These are phyloP conservation scores for Hypothenemus hampei DNA, from an alignment of 1,140 invertebrate genomes.

Conservation along the genomic window DNA sequence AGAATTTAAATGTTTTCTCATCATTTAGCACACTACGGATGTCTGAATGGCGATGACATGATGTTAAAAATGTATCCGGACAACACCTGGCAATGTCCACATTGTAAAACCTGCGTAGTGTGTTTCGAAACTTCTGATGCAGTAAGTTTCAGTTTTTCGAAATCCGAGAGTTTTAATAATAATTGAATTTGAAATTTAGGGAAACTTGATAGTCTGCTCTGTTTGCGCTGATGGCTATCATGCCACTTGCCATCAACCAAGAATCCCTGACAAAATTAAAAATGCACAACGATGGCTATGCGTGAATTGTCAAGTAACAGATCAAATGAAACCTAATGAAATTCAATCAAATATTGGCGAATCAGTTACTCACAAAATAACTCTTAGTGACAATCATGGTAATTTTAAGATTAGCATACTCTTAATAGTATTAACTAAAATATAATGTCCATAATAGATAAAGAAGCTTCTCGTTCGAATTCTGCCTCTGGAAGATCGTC, in stretches of 20 bases:
- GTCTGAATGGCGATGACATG: slow-evolving; percentile 58
- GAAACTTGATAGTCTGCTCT: slow-evolving; percentile 68
- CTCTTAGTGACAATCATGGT: slow-evolving; percentile 14
- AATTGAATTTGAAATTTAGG: slow-evolving; percentile 46
- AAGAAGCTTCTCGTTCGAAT: slow-evolving; percentile 27
- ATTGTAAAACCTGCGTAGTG: slow-evolving; percentile 64
- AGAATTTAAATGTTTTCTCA: background rate
- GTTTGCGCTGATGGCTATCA: slow-evolving; percentile 81
- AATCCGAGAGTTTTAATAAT: background rate
- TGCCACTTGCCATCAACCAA: slow-evolving; percentile 65
- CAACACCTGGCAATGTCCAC: slow-evolving; percentile 67
- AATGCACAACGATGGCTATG: slow-evolving; percentile 55
- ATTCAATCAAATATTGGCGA: slow-evolving; percentile 39
- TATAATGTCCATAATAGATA: slow-evolving; percentile 17
- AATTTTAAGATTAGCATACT: background rate
- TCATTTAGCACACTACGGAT: slow-evolving; percentile 57
- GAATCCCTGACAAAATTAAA: slow-evolving; percentile 52
- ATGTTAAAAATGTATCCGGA: slow-evolving; percentile 59
- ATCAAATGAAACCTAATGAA: slow-evolving; percentile 40
- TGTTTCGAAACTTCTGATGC: slow-evolving; percentile 67
- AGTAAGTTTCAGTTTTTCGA: slow-evolving; percentile 52
- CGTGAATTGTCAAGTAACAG: slow-evolving; percentile 50
- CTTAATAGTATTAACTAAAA: background rate
- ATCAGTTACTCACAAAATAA: slow-evolving; percentile 24
- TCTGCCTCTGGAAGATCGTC: slow-evolving; percentile 27